phyloP scores from a whole-genome alignment of 2,113 vertebrate genomes.

The Chiloscyllium plagiosum region DNA sequence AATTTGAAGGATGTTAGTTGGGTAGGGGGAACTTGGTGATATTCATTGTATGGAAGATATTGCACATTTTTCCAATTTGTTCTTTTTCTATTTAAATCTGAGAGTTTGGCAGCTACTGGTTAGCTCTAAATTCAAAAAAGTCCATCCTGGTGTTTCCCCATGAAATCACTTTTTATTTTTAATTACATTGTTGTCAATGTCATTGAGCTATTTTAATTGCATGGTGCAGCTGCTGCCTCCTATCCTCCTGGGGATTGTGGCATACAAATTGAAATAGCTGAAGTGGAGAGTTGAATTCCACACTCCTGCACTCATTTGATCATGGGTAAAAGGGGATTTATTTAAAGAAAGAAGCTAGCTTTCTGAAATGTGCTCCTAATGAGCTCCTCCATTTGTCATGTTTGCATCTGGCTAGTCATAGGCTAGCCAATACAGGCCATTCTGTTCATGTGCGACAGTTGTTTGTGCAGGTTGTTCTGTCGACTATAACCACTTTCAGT shows the following conservation, averaged over 20 bases:
- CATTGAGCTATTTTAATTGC: background rate
- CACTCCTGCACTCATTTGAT: background rate
- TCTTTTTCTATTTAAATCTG: background rate
- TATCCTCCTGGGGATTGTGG: slow-evolving; percentile 11
- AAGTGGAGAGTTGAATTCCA: background rate
- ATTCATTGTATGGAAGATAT: background rate
- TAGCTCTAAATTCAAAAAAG: background rate
- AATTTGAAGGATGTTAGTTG: background rate
- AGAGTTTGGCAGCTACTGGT: background rate
- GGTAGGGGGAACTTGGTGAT: background rate
- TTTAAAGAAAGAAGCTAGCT: background rate
- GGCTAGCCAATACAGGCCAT: background rate
- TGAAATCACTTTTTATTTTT: background rate
- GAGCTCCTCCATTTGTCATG: background rate
- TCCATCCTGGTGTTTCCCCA: background rate
- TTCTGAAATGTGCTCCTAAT: background rate
- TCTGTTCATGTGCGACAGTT: background rate
- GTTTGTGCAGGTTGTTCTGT: background rate
- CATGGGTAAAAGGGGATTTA: background rate
- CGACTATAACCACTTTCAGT: background rate
- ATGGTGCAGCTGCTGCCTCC: background rate
- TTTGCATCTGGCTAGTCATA: background rate
- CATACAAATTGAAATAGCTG: background rate
- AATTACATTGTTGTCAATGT: background rate
- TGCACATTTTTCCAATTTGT: background rate